Evolutionary conservation across 2,888 invertebrate species (phyloP).

Genomic region (Fragum fragum): DNA sequence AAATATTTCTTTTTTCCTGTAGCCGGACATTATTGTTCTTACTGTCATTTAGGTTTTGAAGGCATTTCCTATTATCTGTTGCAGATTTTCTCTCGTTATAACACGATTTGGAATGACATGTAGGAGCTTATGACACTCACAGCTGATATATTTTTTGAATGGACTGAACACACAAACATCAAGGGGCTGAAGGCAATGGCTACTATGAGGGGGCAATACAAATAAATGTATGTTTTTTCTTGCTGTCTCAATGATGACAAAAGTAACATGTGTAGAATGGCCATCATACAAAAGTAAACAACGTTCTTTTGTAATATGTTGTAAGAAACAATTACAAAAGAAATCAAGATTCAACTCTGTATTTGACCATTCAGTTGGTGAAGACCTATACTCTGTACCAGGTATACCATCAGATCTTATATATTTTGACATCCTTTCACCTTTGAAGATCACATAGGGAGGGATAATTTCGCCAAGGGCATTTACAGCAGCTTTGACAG

Average conservation of each 20-base stretch:
- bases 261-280: slow-evolving; percentile 50
- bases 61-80: slow-evolving; percentile 22
- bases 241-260: slow-evolving; percentile 41
- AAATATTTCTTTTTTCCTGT: slow-evolving; percentile 41
- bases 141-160: slow-evolving; percentile 47
- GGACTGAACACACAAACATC: slow-evolving; percentile 57
- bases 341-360: slow-evolving; percentile 40
- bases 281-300: slow-evolving; percentile 54
- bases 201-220: slow-evolving; percentile 51
- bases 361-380: slow-evolving; percentile 40
- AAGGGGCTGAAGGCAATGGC: slow-evolving; percentile 48
- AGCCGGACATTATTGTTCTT: slow-evolving; percentile 32
- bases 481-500: slow-evolving; percentile 48
- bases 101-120: slow-evolving; percentile 23
- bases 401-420: slow-evolving; percentile 27
- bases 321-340: slow-evolving; percentile 43
- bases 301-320: slow-evolving; percentile 38
- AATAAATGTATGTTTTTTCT: slow-evolving; percentile 39
- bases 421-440: slow-evolving; percentile 43
- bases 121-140: slow-evolving; percentile 43
- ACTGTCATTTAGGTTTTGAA: background rate
- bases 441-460: slow-evolving; percentile 54
- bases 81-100: slow-evolving; percentile 34
- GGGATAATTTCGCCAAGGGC: slow-evolving; percentile 42
- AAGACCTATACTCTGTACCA: slow-evolving; percentile 36